Conservation (phyloP, 2,113 vertebrate genomes). For the Lagenorhynchus albirostris region DNA sequence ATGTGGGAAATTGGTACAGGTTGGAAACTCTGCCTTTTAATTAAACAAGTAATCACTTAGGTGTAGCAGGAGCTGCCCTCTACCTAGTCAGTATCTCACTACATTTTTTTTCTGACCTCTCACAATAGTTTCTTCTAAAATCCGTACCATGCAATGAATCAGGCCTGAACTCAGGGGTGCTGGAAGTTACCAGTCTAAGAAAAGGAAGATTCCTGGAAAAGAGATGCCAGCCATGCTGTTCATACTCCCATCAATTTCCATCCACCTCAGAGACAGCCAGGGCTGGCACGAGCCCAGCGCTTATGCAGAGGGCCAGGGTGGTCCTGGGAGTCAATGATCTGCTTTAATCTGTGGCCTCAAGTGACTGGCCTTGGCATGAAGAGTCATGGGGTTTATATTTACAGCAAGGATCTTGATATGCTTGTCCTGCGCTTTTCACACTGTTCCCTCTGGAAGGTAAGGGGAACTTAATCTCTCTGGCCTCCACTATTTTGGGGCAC, state of each 20-base stretch:
- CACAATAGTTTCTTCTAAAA: not conserved
- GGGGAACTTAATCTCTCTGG: not conserved
- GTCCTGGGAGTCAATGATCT: not conserved
- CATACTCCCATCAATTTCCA: not conserved
- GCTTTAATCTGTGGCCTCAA: not conserved
- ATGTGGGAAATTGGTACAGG: not conserved
- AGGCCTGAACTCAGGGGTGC: not conserved
- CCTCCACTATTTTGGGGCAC: not conserved
- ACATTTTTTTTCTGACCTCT: not conserved
- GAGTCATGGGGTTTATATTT: not conserved
- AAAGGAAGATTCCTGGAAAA: not conserved
- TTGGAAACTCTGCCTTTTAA: not conserved
- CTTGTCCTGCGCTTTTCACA: not conserved
- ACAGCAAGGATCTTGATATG: not conserved
- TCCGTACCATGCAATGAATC: not conserved
- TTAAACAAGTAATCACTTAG: not conserved
- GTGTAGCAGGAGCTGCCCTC: not conserved
- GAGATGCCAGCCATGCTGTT: not conserved
- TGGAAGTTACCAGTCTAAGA: not conserved
- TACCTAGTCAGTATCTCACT: not conserved
- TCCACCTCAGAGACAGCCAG: not conserved
- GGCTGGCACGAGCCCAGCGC: not conserved
- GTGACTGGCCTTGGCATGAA: not conserved
- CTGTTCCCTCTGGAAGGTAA: not conserved
- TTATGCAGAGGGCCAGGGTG: not conserved